Evolutionary conservation across 1,140 invertebrate genomes (phyloP).

Genomic region (Chironomus tepperi): DNA sequence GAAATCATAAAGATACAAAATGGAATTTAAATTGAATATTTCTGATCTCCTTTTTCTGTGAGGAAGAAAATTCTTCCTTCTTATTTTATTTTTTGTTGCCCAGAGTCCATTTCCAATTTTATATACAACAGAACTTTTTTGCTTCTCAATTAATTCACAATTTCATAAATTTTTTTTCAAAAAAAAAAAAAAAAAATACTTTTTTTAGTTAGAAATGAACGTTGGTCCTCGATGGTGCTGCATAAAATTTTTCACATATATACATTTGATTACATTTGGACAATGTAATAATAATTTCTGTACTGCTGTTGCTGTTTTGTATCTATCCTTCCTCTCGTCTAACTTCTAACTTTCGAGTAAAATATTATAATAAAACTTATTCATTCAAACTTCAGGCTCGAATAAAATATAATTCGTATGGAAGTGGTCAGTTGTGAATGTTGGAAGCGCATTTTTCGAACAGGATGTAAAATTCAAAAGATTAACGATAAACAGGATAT

Average conservation of each 20-base stretch:
- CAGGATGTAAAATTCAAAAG: no score
- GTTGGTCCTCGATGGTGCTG: neutral
- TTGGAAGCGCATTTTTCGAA: no score
- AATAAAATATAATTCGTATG: no score
- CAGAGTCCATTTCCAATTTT: neutral
- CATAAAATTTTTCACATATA: neutral
- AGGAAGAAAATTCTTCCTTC: neutral
- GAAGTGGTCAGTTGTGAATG: no score
- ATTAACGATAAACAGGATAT: no score
- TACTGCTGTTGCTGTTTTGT: no score
- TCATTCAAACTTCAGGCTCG: no score
- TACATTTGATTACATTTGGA: neutral
- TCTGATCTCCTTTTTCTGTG: neutral
- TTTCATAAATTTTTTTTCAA: neutral
- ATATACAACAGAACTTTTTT: neutral
- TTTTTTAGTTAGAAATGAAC: neutral
- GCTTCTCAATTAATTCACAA: neutral
- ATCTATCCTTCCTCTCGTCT: no score
- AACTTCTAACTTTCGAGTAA: no score
- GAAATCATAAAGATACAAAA: slow-evolving; percentile 14
- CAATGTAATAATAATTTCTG: neutral
- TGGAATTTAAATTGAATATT: slow-evolving; percentile 10
- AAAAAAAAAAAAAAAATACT: no score
- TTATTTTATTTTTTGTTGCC: no score
- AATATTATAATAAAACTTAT: no score